A percentile compares a stretch with the other conserved stretches of the same genome.
These are phyloP conservation scores for Cisticola juncidis DNA, from an alignment of 2,113 vertebrate genomes.

Conservation along the genomic window DNA sequence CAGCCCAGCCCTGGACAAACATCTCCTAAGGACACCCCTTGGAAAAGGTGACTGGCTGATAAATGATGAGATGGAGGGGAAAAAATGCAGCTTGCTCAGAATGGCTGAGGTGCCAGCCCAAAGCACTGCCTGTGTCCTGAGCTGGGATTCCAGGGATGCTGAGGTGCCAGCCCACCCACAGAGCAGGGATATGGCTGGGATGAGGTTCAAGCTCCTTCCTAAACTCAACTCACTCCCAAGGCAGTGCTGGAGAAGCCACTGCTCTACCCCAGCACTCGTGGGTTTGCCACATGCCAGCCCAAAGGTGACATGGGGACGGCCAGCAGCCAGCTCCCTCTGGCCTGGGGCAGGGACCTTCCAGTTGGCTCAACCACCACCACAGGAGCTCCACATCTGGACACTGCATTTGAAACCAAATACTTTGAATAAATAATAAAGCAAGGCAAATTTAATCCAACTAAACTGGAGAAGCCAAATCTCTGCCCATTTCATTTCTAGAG, in stretches of 20 bases:
- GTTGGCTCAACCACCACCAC: background rate
- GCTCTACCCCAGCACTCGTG: accelerated
- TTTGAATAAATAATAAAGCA: background rate
- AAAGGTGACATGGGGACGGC: background rate
- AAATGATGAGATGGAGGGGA: background rate
- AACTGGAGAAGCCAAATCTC: background rate
- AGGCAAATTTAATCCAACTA: background rate
- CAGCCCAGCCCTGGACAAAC: background rate
- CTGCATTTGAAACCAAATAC: background rate
- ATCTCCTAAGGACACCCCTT: background rate
- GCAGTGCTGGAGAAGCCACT: accelerated
- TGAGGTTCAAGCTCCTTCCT: background rate
- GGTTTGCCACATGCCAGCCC: background rate
- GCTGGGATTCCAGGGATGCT: accelerated
- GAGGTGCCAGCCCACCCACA: background rate
- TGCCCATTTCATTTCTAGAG: background rate
- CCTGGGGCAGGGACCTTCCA: background rate
- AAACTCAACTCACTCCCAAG: background rate
- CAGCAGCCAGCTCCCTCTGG: background rate
- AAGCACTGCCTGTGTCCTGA: background rate
- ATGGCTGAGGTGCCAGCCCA: background rate
- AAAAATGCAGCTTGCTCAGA: background rate
- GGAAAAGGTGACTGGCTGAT: background rate
- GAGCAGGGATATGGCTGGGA: background rate
- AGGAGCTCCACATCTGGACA: background rate